phyloP scores from a whole-genome alignment of 2,888 invertebrate species.

The Dyspetes luteomarginatus region DNA sequence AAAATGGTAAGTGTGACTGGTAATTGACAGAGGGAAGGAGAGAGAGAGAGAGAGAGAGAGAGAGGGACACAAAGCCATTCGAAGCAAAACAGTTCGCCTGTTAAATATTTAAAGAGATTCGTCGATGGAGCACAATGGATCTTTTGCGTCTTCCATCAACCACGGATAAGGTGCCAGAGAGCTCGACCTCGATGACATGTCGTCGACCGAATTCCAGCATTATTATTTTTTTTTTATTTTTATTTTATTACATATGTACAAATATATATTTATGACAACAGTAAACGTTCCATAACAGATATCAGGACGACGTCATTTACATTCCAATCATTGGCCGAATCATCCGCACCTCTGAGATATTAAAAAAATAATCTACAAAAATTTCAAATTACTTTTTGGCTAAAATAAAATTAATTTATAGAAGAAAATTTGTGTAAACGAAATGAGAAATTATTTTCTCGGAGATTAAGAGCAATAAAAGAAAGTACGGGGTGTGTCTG shows the following conservation, averaged over 20 bases:
- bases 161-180: constrained; percentile 44
- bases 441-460: constrained; percentile 1
- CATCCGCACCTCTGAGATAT: too few relatives aligned
- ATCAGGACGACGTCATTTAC: constrained; percentile 28
- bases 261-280: not conserved
- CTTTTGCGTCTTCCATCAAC: constrained; percentile 38
- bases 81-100: constrained; percentile 72
- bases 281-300: not conserved
- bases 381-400: not conserved
- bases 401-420: not conserved
- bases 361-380: not conserved
- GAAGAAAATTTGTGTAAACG: not conserved
- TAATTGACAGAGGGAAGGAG: not conserved
- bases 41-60: not conserved
- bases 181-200: constrained; percentile 56
- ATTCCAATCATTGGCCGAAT: constrained; percentile 26
- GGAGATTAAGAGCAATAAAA: constrained; percentile 6
- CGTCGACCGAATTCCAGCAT: constrained; percentile 57
- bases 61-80: constrained; percentile 20
- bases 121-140: constrained; percentile 77
- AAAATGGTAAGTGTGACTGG: not conserved
- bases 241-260: not conserved
- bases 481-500: constrained; percentile 22
- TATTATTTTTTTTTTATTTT: constrained; percentile 28
- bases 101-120: constrained; percentile 82